These are phyloP conservation scores for Bactericera cockerelli DNA, from an alignment of 1,140 invertebrate species.

Conservation along the genomic window DNA sequence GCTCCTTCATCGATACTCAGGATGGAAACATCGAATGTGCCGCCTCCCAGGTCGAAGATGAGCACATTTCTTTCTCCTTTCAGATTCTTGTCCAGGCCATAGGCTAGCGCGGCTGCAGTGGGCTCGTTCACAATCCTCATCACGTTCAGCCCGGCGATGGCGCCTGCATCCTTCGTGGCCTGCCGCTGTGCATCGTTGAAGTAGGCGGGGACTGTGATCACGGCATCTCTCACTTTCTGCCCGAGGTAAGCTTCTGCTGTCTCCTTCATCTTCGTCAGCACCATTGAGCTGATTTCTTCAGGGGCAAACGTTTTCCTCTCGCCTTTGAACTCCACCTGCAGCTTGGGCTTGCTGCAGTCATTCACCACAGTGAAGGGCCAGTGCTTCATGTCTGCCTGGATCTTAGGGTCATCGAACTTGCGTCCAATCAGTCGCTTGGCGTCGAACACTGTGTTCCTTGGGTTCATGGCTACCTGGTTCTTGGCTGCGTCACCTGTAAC, in stretches of 20 bases:
- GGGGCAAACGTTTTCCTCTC: slow-evolving; percentile 55
- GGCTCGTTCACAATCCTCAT: slow-evolving; percentile 69
- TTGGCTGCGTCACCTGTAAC: slow-evolving; percentile 31
- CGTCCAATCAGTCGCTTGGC: slow-evolving; percentile 48
- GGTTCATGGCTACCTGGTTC: slow-evolving; percentile 59
- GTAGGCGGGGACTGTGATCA: slow-evolving; percentile 56
- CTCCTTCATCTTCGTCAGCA: slow-evolving; percentile 64
- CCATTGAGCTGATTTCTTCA: slow-evolving; percentile 68
- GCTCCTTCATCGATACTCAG: slow-evolving; percentile 73
- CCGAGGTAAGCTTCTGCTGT: slow-evolving; percentile 40
- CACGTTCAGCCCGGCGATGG: slow-evolving; percentile 60
- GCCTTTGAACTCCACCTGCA: slow-evolving; percentile 52
- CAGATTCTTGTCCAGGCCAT: slow-evolving; percentile 68
- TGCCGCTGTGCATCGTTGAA: slow-evolving; percentile 54
- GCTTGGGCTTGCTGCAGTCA: slow-evolving; percentile 41
- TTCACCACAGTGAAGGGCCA: slow-evolving; percentile 50
- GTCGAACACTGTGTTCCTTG: slow-evolving; percentile 69
- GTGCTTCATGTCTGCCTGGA: slow-evolving; percentile 47
- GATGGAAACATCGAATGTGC: slow-evolving; percentile 74
- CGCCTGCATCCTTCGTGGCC: slow-evolving; percentile 57
- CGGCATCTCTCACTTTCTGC: slow-evolving; percentile 39
- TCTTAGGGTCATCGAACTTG: slow-evolving; percentile 47
- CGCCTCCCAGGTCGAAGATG: slow-evolving; percentile 58
- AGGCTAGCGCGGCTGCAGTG: slow-evolving; percentile 67
- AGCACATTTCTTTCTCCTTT: slow-evolving; percentile 58